These are phyloP conservation scores for Microctonus aethiopoides DNA, from an alignment of 2,888 invertebrate species.

Conservation along the genomic window DNA sequence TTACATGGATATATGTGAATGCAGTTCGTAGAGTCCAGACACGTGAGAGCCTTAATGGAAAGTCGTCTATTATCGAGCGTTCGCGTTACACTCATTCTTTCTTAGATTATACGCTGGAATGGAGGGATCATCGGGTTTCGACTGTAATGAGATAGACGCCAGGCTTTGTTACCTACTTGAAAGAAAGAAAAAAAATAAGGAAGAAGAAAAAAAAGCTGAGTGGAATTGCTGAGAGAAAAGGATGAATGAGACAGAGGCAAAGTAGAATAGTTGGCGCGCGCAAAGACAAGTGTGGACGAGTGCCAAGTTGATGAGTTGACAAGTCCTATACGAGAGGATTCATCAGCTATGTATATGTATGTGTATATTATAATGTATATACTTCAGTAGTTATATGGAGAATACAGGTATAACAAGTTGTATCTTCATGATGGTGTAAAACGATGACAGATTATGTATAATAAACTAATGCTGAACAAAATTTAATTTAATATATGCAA, in stretches of 20 bases:
- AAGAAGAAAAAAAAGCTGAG: constrained; percentile 7
- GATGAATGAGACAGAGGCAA: not conserved
- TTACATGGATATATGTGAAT: not conserved
- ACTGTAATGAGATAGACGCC: constrained; percentile 36
- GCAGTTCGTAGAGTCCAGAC: constrained; percentile 28
- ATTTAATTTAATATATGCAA: not conserved
- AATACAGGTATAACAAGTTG: not conserved
- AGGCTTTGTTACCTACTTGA: constrained; percentile 23
- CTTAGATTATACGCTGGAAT: constrained; percentile 22
- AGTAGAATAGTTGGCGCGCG: not conserved
- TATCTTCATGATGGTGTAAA: not conserved
- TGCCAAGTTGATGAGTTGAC: constrained; percentile 16
- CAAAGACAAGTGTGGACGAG: constrained; percentile 27
- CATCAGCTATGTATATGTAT: not conserved
- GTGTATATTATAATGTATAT: not conserved
- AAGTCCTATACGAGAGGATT: not conserved
- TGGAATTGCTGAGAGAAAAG: constrained; percentile 8
- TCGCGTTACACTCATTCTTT: constrained; percentile 21
- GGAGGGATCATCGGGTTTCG: constrained; percentile 37
- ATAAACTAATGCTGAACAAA: not conserved
- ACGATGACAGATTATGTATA: not conserved
- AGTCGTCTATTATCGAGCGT: constrained; percentile 34
- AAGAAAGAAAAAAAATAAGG: not conserved
- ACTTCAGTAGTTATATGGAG: not conserved
- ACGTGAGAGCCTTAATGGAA: constrained; percentile 35